These are phyloP conservation scores for Crocodylus rhombifer DNA, from an alignment of 2,797 vertebrate genomes.

Conservation along the genomic window DNA sequence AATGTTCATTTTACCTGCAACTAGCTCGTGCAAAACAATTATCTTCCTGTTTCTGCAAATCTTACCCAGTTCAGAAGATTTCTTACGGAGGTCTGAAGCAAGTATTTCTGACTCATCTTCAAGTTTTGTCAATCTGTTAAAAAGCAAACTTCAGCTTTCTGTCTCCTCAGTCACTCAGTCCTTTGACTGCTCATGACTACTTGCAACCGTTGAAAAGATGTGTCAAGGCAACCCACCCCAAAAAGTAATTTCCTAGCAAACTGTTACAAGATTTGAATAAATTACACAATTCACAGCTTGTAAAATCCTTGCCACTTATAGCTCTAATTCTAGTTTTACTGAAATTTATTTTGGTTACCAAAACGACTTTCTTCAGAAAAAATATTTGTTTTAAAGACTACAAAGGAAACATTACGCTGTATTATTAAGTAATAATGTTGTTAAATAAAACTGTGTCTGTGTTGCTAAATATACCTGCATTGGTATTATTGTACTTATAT, in stretches of 20 bases:
- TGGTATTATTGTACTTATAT: not conserved
- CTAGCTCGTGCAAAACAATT: not conserved
- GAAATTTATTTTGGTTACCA: not conserved
- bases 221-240: not conserved
- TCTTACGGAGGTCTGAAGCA: slow-evolving; percentile 82
- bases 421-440: not conserved
- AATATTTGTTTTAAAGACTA: not conserved
- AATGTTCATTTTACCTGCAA: not conserved
- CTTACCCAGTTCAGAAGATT: slow-evolving; percentile 86
- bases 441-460: not conserved
- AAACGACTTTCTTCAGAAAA: not conserved
- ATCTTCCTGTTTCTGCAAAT: not conserved
- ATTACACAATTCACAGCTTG: not conserved
- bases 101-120: slow-evolving; percentile 78
- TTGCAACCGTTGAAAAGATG: not conserved
- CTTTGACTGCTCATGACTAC: not conserved
- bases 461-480: not conserved
- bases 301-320: not conserved
- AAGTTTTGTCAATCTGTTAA: slow-evolving; percentile 77
- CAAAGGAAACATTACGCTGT: not conserved
- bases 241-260: not conserved
- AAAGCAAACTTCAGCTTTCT: not conserved
- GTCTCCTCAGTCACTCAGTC: not conserved
- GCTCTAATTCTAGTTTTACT: not conserved
- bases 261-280: not conserved